Base-by-base conservation (phyloP, 2,888 invertebrate genomes). In the Apeira syringaria region DNA sequence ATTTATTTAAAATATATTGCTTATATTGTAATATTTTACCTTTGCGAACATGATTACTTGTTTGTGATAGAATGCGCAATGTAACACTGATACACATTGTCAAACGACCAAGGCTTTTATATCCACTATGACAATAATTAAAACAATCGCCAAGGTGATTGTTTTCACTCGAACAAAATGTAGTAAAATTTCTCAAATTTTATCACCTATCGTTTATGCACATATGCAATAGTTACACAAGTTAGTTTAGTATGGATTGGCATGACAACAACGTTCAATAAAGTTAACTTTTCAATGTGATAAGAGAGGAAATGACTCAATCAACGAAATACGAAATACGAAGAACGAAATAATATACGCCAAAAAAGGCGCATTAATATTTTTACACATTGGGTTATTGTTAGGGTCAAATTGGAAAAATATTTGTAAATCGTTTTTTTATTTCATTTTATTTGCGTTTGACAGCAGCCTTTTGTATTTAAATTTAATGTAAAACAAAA, bases 41-140 rank as follows among this genome's bases (percentile, higher is more conserved):
- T 70, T 66, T 31, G 53, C 55, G 38, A 58, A 52, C 68, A 72
- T 72, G 37, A 53, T 59, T 36, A 28, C 12, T 47, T 51, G 56
- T 53, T 40, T 37, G 30, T 47, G 43, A 45, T 52, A 36, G 44
- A 45, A 53, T 56, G 47, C 26, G 41, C 45, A 45, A 40, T 35
- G 28, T 26, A 38, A 25, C 42, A 68, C 59, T 74, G 68, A 70
- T 68, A 62, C 53, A 20, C 50, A 49, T 36, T 39, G 8, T 30
- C 37, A 40, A 56, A 58, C 44, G 41, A 27, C 17, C 33, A 46
- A 50, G 61, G 50, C 65, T 72, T 74, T 66, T 74, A 74, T 74
- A 74, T 63, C 44, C 38, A 51, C 55, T 50, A 32, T 39, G 52
- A 28, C 54, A 49, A 48, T 47, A 48, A n/a, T n/a, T n/a, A 53